These are phyloP conservation scores for Cynocephalus volans DNA, from an alignment of 2,113 vertebrate species.

Conservation along the genomic window DNA sequence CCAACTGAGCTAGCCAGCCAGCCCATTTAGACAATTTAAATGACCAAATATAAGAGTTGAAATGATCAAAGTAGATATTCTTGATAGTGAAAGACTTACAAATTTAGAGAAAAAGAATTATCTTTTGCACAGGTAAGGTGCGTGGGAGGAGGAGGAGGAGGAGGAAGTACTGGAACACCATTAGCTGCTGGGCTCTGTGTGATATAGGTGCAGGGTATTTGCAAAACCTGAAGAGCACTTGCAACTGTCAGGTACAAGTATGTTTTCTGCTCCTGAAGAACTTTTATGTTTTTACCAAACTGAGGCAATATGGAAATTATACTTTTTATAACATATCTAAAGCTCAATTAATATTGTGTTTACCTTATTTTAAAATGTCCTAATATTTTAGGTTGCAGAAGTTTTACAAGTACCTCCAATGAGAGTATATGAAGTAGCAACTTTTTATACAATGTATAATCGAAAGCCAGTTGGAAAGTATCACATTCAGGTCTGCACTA, in stretches of 20 bases:
- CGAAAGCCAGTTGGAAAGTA: constrained; percentile 97
- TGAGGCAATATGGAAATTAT: constrained; percentile 44
- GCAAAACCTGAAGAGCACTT: background rate
- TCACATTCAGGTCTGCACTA: constrained; percentile 98
- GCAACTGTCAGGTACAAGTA: background rate
- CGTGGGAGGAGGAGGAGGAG: background rate
- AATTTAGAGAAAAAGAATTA: constrained; percentile 32
- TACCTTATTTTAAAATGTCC: constrained; percentile 43
- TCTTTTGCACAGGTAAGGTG: background rate
- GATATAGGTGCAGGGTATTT: background rate
- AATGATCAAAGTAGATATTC: constrained; percentile 51
- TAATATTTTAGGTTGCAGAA: constrained; percentile 94
- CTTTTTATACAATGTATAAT: constrained; percentile 99
- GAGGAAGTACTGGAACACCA: background rate
- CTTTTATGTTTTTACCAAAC: constrained; percentile 60
- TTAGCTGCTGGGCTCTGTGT: background rate
- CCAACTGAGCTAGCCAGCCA: too few relatives aligned
- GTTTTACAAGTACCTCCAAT: constrained; percentile 96
- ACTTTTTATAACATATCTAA: constrained; percentile 17
- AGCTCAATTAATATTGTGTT: constrained; percentile 29
- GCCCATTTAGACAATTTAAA: constrained; percentile 9
- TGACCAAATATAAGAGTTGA: background rate
- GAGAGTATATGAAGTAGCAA: constrained; percentile 99
- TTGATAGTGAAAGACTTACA: constrained; percentile 51
- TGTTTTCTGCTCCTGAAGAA: constrained; percentile 41